Percentiles rank a stretch among this genome's conserved stretches.
These are phyloP conservation scores for Thyatira batis DNA, from an alignment of 2,888 invertebrate genomes.

Conservation along the genomic window DNA sequence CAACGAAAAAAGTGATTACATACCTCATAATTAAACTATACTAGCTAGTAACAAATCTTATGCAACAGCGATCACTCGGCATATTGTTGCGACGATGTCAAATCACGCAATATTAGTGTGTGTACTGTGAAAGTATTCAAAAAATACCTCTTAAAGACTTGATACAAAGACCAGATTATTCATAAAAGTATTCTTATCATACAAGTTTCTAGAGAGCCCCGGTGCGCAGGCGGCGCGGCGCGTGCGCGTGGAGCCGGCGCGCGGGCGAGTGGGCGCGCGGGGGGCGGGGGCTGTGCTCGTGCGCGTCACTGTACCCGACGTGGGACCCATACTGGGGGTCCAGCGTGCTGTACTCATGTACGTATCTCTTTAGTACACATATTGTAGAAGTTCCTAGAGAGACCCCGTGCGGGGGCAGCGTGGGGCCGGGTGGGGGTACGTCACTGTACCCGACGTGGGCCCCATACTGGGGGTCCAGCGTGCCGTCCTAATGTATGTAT, in stretches of 20 bases:
- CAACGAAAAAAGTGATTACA: too few species aligned
- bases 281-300: conserved; percentile 32
- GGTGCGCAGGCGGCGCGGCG: background rate
- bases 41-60: too few species aligned
- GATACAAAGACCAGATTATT: background rate
- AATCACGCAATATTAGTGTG: too few species aligned
- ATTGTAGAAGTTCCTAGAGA: too few species aligned
- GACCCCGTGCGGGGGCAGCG: background rate
- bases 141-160: too few species aligned
- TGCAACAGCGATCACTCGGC: too few species aligned
- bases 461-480: conserved; percentile 40
- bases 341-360: conserved; percentile 61
- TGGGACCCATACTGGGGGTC: conserved; percentile 38
- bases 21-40: too few species aligned
- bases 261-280: conserved; percentile 34
- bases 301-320: conserved; percentile 46
- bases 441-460: conserved; percentile 50
- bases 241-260: conserved; percentile 37
- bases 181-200: too few species aligned
- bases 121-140: too few species aligned
- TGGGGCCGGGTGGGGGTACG: conserved; percentile 33
- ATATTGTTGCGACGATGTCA: too few species aligned
- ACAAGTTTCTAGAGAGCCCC: background rate
- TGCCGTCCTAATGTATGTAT: conserved; percentile 52
- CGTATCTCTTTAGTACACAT: conserved; percentile 10